Base-by-base conservation (phyloP, 2,888 invertebrate species). In the Ctenicera cuprea region DNA sequence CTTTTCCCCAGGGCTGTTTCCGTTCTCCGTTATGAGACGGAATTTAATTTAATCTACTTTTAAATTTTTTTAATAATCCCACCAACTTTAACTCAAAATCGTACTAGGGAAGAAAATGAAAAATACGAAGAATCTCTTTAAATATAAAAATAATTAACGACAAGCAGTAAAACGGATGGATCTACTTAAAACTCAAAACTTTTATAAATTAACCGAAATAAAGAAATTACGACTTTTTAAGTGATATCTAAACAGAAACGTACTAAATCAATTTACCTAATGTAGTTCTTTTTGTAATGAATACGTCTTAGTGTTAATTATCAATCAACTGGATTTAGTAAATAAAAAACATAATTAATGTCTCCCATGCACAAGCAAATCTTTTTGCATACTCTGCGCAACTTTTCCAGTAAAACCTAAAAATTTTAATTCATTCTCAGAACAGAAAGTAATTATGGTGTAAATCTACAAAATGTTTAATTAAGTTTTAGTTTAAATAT, bases 1-100 rank as follows among this genome's bases (percentile, higher is more conserved):
- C 16, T 52, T 45, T 30, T 43, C 73, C 73, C 71, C 16, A 41
- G 65, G 67, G 73, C 57, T 16, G 26, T 8, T 62, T 64, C 41
- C 38, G 37, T 22, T 43, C 33, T 54, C 68, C 67, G 74, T 72
- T 72, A 73, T 72, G 59, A 72, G 71, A 71, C 74, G 76, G 75
- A 77, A 76, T 72, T 75, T 71, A 75, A 75, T 76, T 73, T 69
- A 75, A 75, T 76, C 74, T 71, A 67, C 75, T 61, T 61, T 54
- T 54, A 57, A 52, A 65, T 50, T 66, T 71, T 62, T 45, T 37
- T 18, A 59, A 38, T 59, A 59, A 59, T 59, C 11, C 45, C 41
- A n/a, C 59, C 18, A 12, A 37, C 20, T 20, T 38, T 38, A 59
- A 38, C 20, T 20, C 59, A 20, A 38, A 59, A 20, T n/a, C 18